Evolutionary conservation across 2,888 invertebrate species (phyloP), one percentile per base, ranked within the genome.

Genomic region (Dione vanillae): DNA sequence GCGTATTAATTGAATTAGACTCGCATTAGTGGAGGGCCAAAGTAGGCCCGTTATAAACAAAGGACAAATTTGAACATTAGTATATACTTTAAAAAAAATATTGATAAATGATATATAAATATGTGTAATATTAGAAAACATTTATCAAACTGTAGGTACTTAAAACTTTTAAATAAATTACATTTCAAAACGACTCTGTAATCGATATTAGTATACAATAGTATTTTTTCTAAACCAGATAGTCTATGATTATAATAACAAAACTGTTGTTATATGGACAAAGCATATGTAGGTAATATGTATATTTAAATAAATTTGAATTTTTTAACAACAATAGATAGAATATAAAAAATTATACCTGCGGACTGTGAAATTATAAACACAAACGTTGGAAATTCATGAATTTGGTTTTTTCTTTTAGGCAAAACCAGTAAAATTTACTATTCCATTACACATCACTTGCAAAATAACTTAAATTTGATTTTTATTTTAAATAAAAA

Each of bases 361-460:
- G 6, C 64, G 37, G 64, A 64, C 64, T 49, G 40, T 40, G 19
- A 49, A 40, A 64, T 51, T 64, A 51, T 16, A 64, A 64, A 10
- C 35, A 51, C 49, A 37, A 10, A 16, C 6, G n/a, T 61, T 27
- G 20, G 20, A 14, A 61, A 43, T 43, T 45, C 45, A 45, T 45
- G n/a, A 45, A 16, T n/a, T 45, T 10, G 16, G 37, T 11, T 5
- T n/a, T 56, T 20, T 19, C 11, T 10, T 49, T 49, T 49, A 1
- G 6, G 1, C 2, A 20, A 19, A 49, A 49, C 10, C n/a, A 27
- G 27, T 27, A 27, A 27, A 27, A 27, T 27, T 27, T 27, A 27
- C 5, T 5, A 27, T 2, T 5, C 2, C 27, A 27, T 27, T 27
- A 27, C 27, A 2, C 27, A 27, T 5, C 5, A 27, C 27, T 27